These are phyloP conservation scores for Leptopilina syphax DNA, from an alignment of 2,888 invertebrate species.

Conservation along the genomic window DNA sequence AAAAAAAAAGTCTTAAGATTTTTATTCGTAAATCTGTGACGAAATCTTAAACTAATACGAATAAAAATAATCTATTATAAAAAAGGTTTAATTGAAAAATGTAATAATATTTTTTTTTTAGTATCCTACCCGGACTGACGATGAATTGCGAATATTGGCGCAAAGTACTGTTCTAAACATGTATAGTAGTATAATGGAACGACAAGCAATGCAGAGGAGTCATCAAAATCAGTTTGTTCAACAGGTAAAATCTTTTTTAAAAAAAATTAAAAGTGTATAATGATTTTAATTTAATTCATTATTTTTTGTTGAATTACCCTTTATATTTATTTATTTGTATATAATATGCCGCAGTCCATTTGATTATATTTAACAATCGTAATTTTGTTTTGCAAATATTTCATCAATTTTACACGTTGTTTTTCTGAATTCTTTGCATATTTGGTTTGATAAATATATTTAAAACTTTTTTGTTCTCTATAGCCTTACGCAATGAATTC, in stretches of 20 bases:
- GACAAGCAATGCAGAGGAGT: conserved; percentile 55
- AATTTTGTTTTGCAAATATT: no score
- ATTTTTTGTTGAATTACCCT: no score
- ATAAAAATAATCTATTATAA: neutral
- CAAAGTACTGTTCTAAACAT: conserved; percentile 65
- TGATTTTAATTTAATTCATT: no score
- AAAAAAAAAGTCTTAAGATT: no score
- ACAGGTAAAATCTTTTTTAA: conserved; percentile 14
- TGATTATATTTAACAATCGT: no score
- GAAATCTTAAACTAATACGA: no score
- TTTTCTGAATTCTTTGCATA: no score
- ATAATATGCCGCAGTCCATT: no score
- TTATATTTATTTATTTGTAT: no score
- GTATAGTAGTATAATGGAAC: conserved; percentile 68
- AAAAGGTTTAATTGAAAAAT: neutral
- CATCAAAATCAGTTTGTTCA: conserved; percentile 38
- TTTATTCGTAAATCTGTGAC: no score
- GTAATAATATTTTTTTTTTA: conserved; percentile 49
- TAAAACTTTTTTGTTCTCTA: neutral
- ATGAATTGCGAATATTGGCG: conserved; percentile 63
- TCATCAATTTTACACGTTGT: no score
- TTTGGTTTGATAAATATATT: no score
- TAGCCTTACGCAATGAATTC: conserved; percentile 16
- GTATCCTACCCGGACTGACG: conserved; percentile 67
- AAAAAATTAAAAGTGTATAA: neutral